Conservation (phyloP, 2,797 vertebrate species). For the Ptychadena robeensis region DNA sequence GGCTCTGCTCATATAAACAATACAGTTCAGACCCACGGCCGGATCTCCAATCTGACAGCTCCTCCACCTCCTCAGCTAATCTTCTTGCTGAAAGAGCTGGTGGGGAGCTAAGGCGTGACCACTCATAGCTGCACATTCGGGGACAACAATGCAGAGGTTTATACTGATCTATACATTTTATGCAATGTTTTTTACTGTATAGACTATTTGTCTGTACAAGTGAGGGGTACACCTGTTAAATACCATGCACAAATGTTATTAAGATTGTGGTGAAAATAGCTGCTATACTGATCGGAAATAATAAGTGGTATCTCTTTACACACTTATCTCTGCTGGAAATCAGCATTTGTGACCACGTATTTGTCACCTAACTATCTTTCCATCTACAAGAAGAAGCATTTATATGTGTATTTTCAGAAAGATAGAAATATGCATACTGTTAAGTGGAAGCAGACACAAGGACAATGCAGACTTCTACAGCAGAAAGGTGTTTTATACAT, state of each 20-base stretch:
- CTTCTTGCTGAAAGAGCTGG: too few species aligned
- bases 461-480: background rate
- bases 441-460: background rate
- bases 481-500: conserved; percentile 21
- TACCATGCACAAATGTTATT: background rate
- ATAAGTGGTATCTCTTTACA: conserved; percentile 10
- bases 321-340: conserved; percentile 41
- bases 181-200: background rate
- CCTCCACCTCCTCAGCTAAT: too few species aligned
- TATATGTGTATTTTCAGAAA: background rate
- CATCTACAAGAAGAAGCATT: background rate
- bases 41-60: too few species aligned
- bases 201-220: background rate
- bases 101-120: too few species aligned
- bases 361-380: background rate
- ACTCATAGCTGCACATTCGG: too few species aligned
- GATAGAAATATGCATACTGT: conserved; percentile 19
- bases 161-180: too few species aligned
- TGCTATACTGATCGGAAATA: conserved; percentile 10
- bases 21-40: too few species aligned
- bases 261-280: conserved; percentile 1
- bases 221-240: background rate
- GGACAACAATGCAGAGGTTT: too few species aligned
- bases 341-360: conserved; percentile 22
- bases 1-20: too few species aligned